phyloP scores from a whole-genome alignment of 1,140 invertebrate species.

The Pogonomyrmex barbatus region DNA sequence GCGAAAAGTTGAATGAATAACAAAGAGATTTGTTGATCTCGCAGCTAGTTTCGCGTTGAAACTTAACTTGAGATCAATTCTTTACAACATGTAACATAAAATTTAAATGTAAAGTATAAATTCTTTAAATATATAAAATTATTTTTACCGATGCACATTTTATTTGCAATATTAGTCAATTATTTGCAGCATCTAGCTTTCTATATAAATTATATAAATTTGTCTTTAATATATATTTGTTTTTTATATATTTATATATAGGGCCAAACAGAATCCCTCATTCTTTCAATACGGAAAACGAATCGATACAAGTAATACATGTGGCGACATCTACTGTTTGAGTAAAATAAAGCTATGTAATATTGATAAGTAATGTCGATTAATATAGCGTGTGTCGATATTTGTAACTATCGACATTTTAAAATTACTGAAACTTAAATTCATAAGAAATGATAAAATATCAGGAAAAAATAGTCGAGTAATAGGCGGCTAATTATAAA shows the following conservation, averaged over 20 bases:
- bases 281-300: background rate
- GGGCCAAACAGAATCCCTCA: background rate
- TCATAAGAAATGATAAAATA: background rate
- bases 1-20: background rate
- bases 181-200: background rate
- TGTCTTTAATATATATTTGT: background rate
- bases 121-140: background rate
- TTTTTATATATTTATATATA: background rate
- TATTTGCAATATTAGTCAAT: background rate
- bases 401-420: background rate
- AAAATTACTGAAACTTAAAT: background rate
- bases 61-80: slow-evolving; percentile 4
- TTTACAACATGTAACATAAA: background rate
- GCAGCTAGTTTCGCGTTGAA: background rate
- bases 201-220: background rate
- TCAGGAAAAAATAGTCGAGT: background rate
- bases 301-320: background rate
- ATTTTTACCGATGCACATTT: background rate
- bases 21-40: background rate
- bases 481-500: background rate
- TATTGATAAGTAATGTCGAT: background rate
- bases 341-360: background rate
- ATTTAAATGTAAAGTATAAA: background rate
- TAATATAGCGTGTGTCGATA: background rate
- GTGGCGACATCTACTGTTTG: slow-evolving; percentile 8